Evolutionary conservation across 2,888 invertebrate species (phyloP), one percentile per base, ranked within the genome.

Genomic region (Drosophila anomalipes): DNA sequence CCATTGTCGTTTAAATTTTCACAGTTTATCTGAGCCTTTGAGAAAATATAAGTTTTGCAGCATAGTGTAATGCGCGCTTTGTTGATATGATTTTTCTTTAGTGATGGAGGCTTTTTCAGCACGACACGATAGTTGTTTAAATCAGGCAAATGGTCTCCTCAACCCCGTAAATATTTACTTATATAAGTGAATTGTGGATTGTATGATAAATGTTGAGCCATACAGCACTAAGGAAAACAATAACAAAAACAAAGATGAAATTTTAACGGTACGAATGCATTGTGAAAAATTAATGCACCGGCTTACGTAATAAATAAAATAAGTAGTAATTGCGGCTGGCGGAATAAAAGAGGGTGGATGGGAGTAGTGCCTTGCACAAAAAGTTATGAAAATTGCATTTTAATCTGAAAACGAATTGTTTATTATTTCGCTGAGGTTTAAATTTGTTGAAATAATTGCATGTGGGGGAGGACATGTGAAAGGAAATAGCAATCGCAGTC

Each of bases 401-500:
- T 87, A 89, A 87, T 87, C 87, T 87, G 87, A 86, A 86, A 87
- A 86, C 87, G 87, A 87, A 87, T 87, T 89, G 87, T 87, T 87
- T 87, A 87, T 87, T 87, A 87, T 87, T 87, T 87, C 87, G 85
- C 87, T 87, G 87, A 89, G 87, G 87, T 89, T 87, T 89, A 87
- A 87, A 87, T 87, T 87, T 87, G 87, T 86, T 87, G 85, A 87
- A 87, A 89, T 89, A 87, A 87, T 87, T 87, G 87, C 87, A 81
- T 82, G 59, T 28, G 49, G 62, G 63, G 60, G 62, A 35, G 32
- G 52, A 53, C 47, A 60, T 63, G 78, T 26, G 41, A 74, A 79
- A 76, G 81, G 83, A 79, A 83, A 71, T 74, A 76, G 77, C 83
- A 85, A 88, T 85, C 73, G 81, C 83, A 79, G 83, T 79, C 84